phyloP scores from a whole-genome alignment of 2,888 invertebrate genomes.

The Leptura quadrifasciata region DNA sequence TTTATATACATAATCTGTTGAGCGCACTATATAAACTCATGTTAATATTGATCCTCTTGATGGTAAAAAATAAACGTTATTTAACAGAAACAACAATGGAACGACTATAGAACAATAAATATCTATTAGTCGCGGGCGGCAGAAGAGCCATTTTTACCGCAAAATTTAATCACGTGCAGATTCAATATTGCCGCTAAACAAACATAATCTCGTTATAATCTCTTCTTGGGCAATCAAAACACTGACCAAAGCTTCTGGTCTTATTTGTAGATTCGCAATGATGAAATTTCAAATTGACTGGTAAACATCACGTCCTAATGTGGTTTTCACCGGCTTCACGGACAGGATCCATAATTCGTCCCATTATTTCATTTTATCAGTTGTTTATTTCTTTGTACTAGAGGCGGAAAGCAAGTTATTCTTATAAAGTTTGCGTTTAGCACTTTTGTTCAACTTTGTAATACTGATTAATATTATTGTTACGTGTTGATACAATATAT shows the following conservation, averaged over 20 bases:
- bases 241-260: constrained; percentile 43
- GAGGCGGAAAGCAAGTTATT: neutral
- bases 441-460: neutral
- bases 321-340: constrained; percentile 58
- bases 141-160: constrained; percentile 51
- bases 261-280: constrained; percentile 48
- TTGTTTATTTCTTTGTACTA: constrained; percentile 48
- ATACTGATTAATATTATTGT: too few relatives aligned
- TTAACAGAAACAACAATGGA: neutral
- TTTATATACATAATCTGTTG: too few relatives aligned
- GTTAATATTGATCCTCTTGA: too few relatives aligned
- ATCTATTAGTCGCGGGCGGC: constrained; percentile 2
- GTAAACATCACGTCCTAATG: constrained; percentile 57
- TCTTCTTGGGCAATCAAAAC: constrained; percentile 34
- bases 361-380: constrained; percentile 54
- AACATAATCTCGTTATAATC: constrained; percentile 62
- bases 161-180: constrained; percentile 59
- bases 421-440: neutral
- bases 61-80: neutral
- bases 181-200: constrained; percentile 58
- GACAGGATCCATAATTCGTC: constrained; percentile 48
- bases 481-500: too few relatives aligned
- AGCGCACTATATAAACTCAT: too few relatives aligned
- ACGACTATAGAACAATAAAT: constrained; percentile 19
- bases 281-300: constrained; percentile 59